These are phyloP conservation scores for Bucorvus abyssinicus DNA, from an alignment of 2,797 vertebrate genomes.

Conservation along the genomic window DNA sequence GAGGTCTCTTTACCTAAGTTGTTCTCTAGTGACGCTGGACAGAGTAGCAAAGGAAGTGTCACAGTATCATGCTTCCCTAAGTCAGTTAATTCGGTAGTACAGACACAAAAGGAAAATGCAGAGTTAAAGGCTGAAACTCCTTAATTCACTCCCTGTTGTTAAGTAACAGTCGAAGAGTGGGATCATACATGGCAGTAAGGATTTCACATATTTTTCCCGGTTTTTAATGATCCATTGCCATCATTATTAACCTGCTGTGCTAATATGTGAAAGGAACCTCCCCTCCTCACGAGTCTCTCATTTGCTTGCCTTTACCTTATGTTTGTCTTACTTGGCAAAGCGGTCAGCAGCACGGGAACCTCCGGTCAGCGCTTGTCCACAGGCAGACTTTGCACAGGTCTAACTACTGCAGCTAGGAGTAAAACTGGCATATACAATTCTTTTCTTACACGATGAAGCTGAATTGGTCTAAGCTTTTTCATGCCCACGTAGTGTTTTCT, in stretches of 20 bases:
- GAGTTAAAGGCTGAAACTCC: not conserved
- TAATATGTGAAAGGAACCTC: not conserved
- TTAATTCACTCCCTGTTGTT: not conserved
- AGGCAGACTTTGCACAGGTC: not conserved
- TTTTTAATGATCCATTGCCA: conserved; percentile 5
- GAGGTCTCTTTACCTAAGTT: not conserved
- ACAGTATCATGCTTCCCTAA: not conserved
- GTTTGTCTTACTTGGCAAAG: not conserved
- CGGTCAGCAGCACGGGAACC: not conserved
- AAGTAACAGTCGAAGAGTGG: not conserved
- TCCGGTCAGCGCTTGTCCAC: not conserved
- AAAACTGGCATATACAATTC: not conserved
- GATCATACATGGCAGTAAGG: not conserved
- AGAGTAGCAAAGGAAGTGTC: not conserved
- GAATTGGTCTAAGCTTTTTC: not conserved
- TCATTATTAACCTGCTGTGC: not conserved
- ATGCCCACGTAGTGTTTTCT: not conserved
- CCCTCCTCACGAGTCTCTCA: not conserved
- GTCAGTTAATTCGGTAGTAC: not conserved
- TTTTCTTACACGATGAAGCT: not conserved
- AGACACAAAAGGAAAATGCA: not conserved
- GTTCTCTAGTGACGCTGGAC: not conserved
- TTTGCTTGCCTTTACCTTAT: not conserved
- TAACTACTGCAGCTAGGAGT: not conserved
- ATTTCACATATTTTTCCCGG: not conserved